phyloP scores from a whole-genome alignment of 2,797 vertebrate genomes.

The Leptoclinus maculatus region DNA sequence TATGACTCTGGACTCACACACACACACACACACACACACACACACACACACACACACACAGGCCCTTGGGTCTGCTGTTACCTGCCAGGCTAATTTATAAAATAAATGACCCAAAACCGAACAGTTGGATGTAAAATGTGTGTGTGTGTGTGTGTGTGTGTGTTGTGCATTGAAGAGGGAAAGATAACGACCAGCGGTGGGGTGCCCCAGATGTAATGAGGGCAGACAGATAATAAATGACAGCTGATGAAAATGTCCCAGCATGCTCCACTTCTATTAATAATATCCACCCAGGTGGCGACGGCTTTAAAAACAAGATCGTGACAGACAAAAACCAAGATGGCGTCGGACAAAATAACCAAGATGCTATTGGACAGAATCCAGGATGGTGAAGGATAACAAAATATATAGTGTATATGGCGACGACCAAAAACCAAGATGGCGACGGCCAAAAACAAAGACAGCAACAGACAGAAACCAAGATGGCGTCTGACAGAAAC shows the following conservation, averaged over 20 bases:
- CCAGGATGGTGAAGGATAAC: no score
- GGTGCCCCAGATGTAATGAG: slow-evolving; percentile 26
- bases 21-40: slow-evolving; percentile 24
- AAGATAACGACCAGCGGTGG: slow-evolving; percentile 33
- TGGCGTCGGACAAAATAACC: no score
- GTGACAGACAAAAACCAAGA: no score
- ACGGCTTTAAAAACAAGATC: no score
- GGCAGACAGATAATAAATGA: slow-evolving; percentile 37
- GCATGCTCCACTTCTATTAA: slow-evolving; percentile 10
- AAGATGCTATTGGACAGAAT: no score
- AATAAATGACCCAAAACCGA: slow-evolving; percentile 59
- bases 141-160: slow-evolving; percentile 16
- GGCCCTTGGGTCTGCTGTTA: slow-evolving; percentile 41
- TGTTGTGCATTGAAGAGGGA: background rate
- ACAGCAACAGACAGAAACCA: no score
- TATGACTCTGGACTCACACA: slow-evolving; percentile 26
- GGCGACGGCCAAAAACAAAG: no score
- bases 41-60: slow-evolving; percentile 10
- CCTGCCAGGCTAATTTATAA: slow-evolving; percentile 55
- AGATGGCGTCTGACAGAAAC: no score
- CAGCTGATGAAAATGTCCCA: slow-evolving; percentile 32
- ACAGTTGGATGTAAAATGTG: slow-evolving; percentile 19
- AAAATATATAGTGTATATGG: no score
- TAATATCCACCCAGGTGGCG: background rate
- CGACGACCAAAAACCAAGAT: no score